Percentiles rank a stretch among this genome's conserved stretches.
Evolutionary conservation across 2,113 vertebrate species (phyloP).

Genomic region (Budorcas taxicolor): DNA sequence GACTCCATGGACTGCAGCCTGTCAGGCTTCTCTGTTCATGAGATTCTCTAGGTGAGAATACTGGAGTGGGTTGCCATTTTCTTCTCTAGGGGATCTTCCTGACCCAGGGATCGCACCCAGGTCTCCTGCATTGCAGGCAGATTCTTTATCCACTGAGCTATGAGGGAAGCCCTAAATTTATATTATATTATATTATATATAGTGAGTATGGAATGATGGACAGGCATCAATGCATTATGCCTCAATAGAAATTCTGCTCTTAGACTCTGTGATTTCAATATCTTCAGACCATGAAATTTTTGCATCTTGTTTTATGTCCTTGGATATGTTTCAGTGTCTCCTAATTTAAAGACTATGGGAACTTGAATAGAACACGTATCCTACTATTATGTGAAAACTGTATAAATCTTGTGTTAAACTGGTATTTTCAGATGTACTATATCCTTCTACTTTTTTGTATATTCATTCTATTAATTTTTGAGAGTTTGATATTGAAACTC

Average conservation of each 20-base stretch:
- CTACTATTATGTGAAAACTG: neutral
- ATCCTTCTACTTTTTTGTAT: neutral
- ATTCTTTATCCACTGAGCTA: too few relatives aligned
- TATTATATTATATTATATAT: neutral
- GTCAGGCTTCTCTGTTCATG: neutral
- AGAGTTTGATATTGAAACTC: neutral
- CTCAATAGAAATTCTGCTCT: neutral
- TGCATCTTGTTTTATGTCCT: neutral
- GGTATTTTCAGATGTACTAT: neutral
- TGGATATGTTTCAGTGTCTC: neutral
- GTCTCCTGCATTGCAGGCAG: too few relatives aligned
- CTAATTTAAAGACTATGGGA: neutral
- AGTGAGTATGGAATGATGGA: neutral
- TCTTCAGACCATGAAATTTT: neutral
- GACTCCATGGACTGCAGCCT: neutral
- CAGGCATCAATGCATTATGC: neutral
- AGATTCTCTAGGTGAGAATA: too few relatives aligned
- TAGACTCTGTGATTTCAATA: neutral
- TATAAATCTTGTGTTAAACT: neutral
- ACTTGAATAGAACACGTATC: neutral
- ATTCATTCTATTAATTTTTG: neutral
- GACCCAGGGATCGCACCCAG: too few relatives aligned
- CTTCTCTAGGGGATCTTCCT: too few relatives aligned
- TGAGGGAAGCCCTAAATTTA: too few relatives aligned
- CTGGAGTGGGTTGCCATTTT: too few relatives aligned